Percentiles rank a stretch among this genome's conserved stretches.
Evolutionary conservation across 2,113 vertebrate species (phyloP).

Genomic region (Callipepla squamata): DNA sequence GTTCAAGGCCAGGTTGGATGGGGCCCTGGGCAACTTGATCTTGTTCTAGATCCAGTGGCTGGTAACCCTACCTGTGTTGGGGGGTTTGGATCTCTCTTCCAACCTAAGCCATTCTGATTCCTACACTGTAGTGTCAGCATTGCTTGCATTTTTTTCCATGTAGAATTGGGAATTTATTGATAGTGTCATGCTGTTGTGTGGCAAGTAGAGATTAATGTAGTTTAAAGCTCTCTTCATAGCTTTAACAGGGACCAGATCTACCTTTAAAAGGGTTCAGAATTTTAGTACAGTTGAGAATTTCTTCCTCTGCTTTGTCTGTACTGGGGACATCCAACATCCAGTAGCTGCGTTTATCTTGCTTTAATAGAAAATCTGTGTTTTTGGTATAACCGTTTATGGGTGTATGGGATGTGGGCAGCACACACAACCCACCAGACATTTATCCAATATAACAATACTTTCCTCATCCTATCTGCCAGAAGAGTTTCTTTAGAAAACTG

Average conservation of each 20-base stretch:
- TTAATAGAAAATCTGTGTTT: neutral
- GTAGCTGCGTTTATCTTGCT: neutral
- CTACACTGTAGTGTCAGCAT: no score
- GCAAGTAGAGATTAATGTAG: neutral
- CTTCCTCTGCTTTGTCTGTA: neutral
- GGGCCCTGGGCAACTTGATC: no score
- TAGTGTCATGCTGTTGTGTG: neutral
- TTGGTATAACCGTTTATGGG: neutral
- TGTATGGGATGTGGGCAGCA: neutral
- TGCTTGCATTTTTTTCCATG: neutral
- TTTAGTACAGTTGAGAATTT: neutral
- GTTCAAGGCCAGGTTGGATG: no score
- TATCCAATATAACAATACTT: neutral
- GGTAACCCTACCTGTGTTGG: no score
- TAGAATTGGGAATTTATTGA: accelerated
- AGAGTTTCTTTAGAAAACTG: neutral
- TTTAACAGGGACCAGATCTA: neutral
- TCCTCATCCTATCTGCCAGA: neutral
- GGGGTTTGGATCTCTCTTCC: no score
- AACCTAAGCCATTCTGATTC: no score
- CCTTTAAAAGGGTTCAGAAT: neutral
- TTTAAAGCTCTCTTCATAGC: neutral
- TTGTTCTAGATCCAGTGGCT: no score
- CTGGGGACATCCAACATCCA: neutral
- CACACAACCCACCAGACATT: neutral